Evolutionary conservation across 2,888 invertebrate genomes (phyloP).

Genomic region (Brenthis daphne): DNA sequence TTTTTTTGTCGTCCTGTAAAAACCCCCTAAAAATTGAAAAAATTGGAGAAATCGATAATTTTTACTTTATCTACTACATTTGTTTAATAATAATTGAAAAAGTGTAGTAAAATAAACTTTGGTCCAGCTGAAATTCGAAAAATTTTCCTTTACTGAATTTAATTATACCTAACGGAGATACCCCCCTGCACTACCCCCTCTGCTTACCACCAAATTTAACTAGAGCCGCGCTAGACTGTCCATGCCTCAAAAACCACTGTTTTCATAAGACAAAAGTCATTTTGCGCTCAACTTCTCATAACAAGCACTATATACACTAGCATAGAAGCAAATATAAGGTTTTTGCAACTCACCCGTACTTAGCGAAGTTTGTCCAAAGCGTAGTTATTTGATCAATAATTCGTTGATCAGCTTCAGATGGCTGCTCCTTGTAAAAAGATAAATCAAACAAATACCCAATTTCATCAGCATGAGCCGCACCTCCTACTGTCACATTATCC

Average conservation of each 20-base stretch:
- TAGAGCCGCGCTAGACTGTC: too few species aligned
- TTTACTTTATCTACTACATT: too few species aligned
- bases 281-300: background rate
- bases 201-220: too few species aligned
- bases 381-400: slow-evolving; percentile 51
- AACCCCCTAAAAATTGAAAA: too few species aligned
- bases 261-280: background rate
- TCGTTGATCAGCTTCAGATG: slow-evolving; percentile 47
- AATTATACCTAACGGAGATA: too few species aligned
- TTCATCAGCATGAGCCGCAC: slow-evolving; percentile 52
- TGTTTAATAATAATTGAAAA: too few species aligned
- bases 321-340: background rate
- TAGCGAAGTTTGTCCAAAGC: slow-evolving; percentile 53
- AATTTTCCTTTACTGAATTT: too few species aligned
- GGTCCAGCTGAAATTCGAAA: too few species aligned
- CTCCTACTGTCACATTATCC: slow-evolving; percentile 40
- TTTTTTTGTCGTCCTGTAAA: too few species aligned
- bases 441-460: slow-evolving; percentile 53
- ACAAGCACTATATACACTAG: background rate
- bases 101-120: too few species aligned
- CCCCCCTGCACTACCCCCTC: too few species aligned
- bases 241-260: background rate
- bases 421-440: slow-evolving; percentile 33
- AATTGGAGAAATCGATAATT: too few species aligned
- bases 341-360: slow-evolving; percentile 38